Evolutionary conservation across 2,797 vertebrate genomes (phyloP).

Genomic region (Acipenser oxyrinchus): DNA sequence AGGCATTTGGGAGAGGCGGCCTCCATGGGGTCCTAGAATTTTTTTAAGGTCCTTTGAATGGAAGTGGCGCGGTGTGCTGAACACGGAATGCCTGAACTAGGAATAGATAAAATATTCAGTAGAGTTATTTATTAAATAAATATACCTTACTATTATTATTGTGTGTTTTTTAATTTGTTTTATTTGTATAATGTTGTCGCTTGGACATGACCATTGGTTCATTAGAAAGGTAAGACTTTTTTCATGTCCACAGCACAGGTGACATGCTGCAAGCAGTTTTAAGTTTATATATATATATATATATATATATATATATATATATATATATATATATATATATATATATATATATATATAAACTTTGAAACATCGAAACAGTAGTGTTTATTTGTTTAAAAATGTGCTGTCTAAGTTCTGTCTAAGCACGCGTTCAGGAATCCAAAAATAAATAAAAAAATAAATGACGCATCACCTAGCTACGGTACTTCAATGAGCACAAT

Average conservation of each 20-base stretch:
- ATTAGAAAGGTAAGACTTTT: constrained; percentile 56
- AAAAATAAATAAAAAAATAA: background rate
- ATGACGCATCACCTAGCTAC: too few species aligned
- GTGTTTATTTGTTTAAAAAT: background rate
- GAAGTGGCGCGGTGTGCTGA: constrained; percentile 57
- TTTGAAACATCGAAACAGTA: background rate
- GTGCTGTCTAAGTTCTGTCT: too few species aligned
- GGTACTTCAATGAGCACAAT: too few species aligned
- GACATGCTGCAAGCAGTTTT: background rate
- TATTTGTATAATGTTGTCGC: constrained; percentile 44
- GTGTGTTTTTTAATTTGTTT: background rate
- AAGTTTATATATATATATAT: too few species aligned
- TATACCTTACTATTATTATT: too few species aligned
- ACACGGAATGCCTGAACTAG: constrained; percentile 10
- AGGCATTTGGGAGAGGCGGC: constrained; percentile 51
- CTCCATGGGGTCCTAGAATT: constrained; percentile 41
- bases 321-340: too few species aligned
- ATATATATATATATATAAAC: too few species aligned
- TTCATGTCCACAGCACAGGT: too few species aligned
- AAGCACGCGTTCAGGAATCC: too few species aligned
- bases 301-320: too few species aligned
- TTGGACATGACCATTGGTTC: constrained; percentile 55
- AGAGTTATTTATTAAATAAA: too few species aligned
- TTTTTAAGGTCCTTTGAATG: constrained; percentile 56
- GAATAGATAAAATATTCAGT: too few species aligned